phyloP scores from a whole-genome alignment of 2,113 vertebrate genomes.

The Bothrops jararaca region DNA sequence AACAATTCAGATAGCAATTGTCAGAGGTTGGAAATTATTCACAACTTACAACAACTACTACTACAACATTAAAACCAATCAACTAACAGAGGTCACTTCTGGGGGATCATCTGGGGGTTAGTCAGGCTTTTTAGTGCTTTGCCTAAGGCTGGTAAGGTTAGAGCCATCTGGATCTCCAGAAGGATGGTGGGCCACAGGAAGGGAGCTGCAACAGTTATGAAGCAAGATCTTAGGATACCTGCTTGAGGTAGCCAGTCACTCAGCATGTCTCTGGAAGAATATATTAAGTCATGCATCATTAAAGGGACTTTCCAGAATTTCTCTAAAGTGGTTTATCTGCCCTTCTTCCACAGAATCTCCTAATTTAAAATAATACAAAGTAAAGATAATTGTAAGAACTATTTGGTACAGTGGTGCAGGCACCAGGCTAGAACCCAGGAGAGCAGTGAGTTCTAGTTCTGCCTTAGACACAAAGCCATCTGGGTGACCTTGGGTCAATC shows the following conservation, averaged over 20 bases:
- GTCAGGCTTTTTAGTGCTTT: background rate
- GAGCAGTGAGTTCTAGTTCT: background rate
- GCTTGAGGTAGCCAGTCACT: background rate
- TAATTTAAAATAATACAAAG: background rate
- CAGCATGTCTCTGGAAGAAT: background rate
- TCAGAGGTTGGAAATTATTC: background rate
- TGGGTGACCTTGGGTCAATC: background rate
- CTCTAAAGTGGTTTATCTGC: background rate
- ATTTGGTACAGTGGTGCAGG: background rate
- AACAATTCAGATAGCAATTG: background rate
- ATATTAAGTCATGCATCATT: background rate
- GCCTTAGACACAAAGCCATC: background rate
- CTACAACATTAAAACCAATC: background rate
- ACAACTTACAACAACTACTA: background rate
- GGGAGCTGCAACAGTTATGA: background rate
- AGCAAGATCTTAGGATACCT: background rate
- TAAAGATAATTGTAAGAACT: background rate
- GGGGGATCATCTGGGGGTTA: background rate
- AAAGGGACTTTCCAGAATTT: background rate
- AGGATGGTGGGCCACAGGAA: background rate
- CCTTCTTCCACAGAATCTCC: background rate
- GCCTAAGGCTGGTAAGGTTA: background rate
- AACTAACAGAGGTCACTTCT: background rate
- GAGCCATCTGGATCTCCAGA: background rate
- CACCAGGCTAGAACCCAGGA: background rate